Evolutionary conservation across 2,113 vertebrate genomes (phyloP).

Genomic region (Trematomus loennbergii): DNA sequence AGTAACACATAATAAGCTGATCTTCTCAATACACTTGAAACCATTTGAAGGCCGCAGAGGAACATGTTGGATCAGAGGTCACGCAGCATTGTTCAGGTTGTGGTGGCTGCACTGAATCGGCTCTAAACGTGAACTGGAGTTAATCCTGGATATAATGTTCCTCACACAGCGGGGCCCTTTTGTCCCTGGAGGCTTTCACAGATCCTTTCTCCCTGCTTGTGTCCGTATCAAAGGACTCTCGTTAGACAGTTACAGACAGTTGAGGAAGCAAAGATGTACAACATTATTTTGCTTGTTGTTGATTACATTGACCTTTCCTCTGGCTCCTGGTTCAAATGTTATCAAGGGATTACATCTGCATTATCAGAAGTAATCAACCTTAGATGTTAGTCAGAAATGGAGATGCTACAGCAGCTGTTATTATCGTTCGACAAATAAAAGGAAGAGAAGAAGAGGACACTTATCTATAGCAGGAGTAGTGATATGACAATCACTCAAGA

Average conservation of each 20-base stretch:
- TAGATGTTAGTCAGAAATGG: too few species aligned
- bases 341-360: too few species aligned
- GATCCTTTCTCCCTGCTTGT: slow-evolving; percentile 18
- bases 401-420: too few species aligned
- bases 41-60: slow-evolving; percentile 5
- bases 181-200: slow-evolving; percentile 34
- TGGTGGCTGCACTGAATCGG: slow-evolving; percentile 10
- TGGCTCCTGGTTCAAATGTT: neutral
- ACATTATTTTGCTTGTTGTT: neutral
- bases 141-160: slow-evolving; percentile 70
- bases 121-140: slow-evolving; percentile 18
- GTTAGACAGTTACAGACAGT: neutral
- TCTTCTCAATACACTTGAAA: slow-evolving; percentile 19
- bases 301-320: slow-evolving; percentile 1
- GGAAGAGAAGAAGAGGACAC: too few species aligned
- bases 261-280: neutral
- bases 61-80: slow-evolving; percentile 23
- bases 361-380: too few species aligned
- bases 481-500: too few species aligned
- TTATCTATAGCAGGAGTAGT: too few species aligned
- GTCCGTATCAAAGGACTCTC: slow-evolving; percentile 11
- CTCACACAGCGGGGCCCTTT: slow-evolving; percentile 57
- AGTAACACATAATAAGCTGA: neutral
- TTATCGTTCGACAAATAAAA: too few species aligned
- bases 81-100: neutral